phyloP scores from a whole-genome alignment of 2,888 invertebrate species.

The Bellardia bayeri region DNA sequence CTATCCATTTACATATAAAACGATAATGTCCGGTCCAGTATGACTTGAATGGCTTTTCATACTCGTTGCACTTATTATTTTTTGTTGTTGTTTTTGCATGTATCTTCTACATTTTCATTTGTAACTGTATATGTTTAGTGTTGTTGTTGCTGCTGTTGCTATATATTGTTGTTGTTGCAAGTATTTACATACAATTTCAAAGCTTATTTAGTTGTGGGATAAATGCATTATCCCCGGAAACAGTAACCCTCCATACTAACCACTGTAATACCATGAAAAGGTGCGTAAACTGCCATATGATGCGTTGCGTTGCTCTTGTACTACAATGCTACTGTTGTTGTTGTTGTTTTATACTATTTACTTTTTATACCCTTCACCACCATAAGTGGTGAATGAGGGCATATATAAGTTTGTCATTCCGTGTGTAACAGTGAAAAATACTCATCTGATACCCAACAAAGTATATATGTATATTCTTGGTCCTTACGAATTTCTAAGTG shows the following conservation, averaged over 20 bases:
- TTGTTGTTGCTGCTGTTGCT: neutral
- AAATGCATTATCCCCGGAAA: slow-evolving; percentile 68
- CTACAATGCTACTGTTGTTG: neutral
- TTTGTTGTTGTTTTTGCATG: neutral
- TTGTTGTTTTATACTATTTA: slow-evolving; percentile 11
- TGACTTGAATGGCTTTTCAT: slow-evolving; percentile 47
- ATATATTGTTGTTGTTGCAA: neutral
- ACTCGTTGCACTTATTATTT: slow-evolving; percentile 19
- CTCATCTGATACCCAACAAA: no score
- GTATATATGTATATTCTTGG: no score
- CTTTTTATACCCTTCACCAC: neutral
- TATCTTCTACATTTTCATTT: slow-evolving; percentile 38
- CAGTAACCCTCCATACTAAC: slow-evolving; percentile 53
- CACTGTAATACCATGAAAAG: slow-evolving; percentile 53
- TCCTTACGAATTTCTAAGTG: no score
- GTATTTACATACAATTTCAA: slow-evolving; percentile 55
- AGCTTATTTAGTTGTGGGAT: slow-evolving; percentile 66
- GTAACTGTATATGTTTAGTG: neutral
- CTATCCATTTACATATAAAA: slow-evolving; percentile 61
- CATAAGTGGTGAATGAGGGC: no score
- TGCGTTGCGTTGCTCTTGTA: slow-evolving; percentile 55
- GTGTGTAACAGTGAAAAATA: no score
- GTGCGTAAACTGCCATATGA: slow-evolving; percentile 64
- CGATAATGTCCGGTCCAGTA: slow-evolving; percentile 37
- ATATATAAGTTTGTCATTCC: no score